Conservation (phyloP, 2,888 invertebrate genomes). For the Apotomis betuletana region DNA sequence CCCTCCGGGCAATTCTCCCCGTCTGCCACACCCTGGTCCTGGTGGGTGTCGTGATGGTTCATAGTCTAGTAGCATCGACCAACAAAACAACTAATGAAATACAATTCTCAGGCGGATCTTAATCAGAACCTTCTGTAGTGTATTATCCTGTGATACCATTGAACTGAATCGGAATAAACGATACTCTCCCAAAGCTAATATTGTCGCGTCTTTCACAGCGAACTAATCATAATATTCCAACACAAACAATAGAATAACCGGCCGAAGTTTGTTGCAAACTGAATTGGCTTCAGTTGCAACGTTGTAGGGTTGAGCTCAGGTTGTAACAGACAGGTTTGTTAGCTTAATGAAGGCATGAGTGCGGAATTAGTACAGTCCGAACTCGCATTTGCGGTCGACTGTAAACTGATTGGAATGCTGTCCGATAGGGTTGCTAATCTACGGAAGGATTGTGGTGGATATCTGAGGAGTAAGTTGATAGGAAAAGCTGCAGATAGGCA, state of each 20-base stretch:
- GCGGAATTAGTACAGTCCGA: constrained; percentile 34
- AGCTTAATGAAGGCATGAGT: constrained; percentile 34
- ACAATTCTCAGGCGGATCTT: too few relatives aligned
- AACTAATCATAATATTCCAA: constrained; percentile 26
- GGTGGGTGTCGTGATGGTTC: too few relatives aligned
- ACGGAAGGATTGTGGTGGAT: background rate
- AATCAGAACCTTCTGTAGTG: too few relatives aligned
- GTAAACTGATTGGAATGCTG: constrained; percentile 38
- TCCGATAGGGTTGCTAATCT: constrained; percentile 20
- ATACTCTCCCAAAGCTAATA: constrained; percentile 12
- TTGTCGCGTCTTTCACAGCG: constrained; percentile 4
- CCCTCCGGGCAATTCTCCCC: too few relatives aligned
- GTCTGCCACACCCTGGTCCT: too few relatives aligned
- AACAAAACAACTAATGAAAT: too few relatives aligned
- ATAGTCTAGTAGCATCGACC: too few relatives aligned
- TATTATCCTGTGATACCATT: too few relatives aligned
- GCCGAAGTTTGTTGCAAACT: background rate
- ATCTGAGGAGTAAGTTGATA: too few relatives aligned
- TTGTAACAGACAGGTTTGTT: constrained; percentile 15
- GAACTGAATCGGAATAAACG: background rate
- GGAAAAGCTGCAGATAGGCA: too few relatives aligned
- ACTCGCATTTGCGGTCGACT: constrained; percentile 36
- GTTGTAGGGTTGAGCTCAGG: background rate
- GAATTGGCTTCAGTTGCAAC: background rate
- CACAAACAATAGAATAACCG: constrained; percentile 21